phyloP scores from a whole-genome alignment of 2,113 vertebrate genomes.

The Melierax canorus region DNA sequence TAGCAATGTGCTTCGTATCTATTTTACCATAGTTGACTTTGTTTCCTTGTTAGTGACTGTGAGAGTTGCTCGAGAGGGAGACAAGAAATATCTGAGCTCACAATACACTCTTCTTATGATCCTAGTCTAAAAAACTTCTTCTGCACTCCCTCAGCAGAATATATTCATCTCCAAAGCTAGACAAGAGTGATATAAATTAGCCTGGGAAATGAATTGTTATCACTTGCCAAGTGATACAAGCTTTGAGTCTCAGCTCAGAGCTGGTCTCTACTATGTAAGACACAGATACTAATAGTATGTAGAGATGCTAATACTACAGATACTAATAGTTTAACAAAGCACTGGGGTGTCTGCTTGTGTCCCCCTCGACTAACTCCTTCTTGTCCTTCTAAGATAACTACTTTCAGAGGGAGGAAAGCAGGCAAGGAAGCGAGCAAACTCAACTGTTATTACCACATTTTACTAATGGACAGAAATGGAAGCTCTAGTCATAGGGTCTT shows the following conservation, averaged over 20 bases:
- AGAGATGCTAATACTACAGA: background rate
- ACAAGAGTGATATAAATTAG: background rate
- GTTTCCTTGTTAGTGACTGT: background rate
- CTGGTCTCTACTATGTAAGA: background rate
- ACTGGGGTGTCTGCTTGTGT: background rate
- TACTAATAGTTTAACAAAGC: background rate
- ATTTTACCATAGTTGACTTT: background rate
- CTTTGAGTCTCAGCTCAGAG: background rate
- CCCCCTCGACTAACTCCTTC: background rate
- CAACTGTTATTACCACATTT: background rate
- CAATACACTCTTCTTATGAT: background rate
- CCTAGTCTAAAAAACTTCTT: background rate
- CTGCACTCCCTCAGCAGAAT: background rate
- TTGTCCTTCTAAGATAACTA: background rate
- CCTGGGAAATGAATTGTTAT: background rate
- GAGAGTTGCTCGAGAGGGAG: background rate
- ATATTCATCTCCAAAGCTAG: background rate
- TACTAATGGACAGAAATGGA: no score
- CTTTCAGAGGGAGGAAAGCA: background rate
- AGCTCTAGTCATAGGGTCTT: no score
- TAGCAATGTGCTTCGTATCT: background rate
- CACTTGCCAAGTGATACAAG: background rate
- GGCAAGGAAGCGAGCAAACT: background rate
- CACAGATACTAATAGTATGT: fast-evolving
- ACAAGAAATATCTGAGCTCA: background rate